phyloP scores from a whole-genome alignment of 2,113 vertebrate species.

The Antennarius striatus region DNA sequence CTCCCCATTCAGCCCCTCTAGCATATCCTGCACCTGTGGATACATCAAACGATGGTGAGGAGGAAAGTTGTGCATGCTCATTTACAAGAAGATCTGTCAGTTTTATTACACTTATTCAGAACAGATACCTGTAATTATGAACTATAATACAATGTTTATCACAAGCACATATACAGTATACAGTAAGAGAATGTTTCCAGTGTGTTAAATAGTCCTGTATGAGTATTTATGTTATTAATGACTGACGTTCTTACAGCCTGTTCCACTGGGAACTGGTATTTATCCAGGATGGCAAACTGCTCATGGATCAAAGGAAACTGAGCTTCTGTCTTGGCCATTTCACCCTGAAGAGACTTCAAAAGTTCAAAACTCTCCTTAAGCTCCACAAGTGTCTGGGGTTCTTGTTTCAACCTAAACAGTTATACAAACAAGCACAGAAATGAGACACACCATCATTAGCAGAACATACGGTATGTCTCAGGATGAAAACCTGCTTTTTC shows the following conservation, averaged over 20 bases:
- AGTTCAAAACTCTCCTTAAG: slow-evolving; percentile 80
- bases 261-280: slow-evolving; percentile 85
- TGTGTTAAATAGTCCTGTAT: neutral
- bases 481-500: neutral
- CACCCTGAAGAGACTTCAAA: slow-evolving; percentile 79
- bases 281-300: slow-evolving; percentile 87
- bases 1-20: slow-evolving; percentile 75
- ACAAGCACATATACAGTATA: no score
- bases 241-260: slow-evolving; percentile 72
- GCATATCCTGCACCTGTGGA: slow-evolving; percentile 81
- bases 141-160: no score
- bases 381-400: slow-evolving; percentile 82
- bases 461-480: neutral
- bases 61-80: no score
- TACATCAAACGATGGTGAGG: neutral
- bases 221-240: neutral
- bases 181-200: no score
- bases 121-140: no score
- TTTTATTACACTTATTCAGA: no score
- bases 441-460: neutral
- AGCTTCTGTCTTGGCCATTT: slow-evolving; percentile 75
- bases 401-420: slow-evolving; percentile 75
- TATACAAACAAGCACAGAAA: slow-evolving; percentile 8
- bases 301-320: slow-evolving; percentile 87
- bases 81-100: no score